Evolutionary conservation across 1,140 invertebrate species (phyloP), one percentile per base, ranked within the genome.

Genomic region (Steinernema khuongi): DNA sequence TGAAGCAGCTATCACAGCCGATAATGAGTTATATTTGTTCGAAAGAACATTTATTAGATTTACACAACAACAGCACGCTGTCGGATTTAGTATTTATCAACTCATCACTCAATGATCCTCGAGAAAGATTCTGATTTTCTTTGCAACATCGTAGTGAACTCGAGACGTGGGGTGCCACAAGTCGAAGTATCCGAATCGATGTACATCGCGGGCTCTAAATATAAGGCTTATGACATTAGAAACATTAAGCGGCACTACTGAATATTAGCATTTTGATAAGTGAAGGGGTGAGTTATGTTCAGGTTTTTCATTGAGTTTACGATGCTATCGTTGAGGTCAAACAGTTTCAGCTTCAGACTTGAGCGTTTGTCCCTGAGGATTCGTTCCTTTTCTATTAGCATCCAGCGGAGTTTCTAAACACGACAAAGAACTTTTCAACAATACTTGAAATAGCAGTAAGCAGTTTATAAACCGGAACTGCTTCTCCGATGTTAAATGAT

Each of bases 201-300:
- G 50, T 14, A 60, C 50, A 26, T 60, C 50, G 50, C 26, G 50
- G 26, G 50, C 50, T 14, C 50, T 60, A 22, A 17, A 41, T 41
- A 11, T 26, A 7, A 60, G 26, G 22, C 50, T 60, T 22, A 60
- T 60, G 14, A 41, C 36, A 41, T 41, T n/a, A n/a, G 19, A n/a
- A 14, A 60, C 11, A 60, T 22, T 26, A 14, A 26, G 26, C 26
- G 14, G 22, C 31, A 68, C 28, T 29, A 75, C 74, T 70, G 70
- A 60, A 66, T 68, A 28, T 71, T 71, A 19, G 69, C 69, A 17
- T 74, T 33, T 31, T 77, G 76, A 69, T 77, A 74, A 36, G 76
- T 77, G 31, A 77, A 77, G 4, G 76, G 74, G n/a, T 73, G 68
- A 4, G 74, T 72, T 11, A 74, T 77, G 36, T 77, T 77, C 67